Evolutionary conservation across 2,888 invertebrate species (phyloP), one percentile per base, ranked within the genome.

Genomic region (Acanthosoma haemorrhoidale): DNA sequence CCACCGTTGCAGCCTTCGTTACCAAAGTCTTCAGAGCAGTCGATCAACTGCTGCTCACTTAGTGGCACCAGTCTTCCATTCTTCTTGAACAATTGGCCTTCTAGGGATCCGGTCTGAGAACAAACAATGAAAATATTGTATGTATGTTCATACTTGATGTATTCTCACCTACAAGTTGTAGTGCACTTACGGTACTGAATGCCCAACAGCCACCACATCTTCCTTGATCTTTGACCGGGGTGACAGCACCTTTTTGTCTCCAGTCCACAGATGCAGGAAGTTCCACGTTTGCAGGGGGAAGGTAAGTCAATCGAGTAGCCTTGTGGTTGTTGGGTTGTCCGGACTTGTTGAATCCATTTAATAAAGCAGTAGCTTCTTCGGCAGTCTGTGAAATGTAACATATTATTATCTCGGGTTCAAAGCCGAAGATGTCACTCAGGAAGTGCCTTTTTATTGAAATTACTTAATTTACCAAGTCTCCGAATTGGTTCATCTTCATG

Each of bases 181-280:
- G n/a, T n/a, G n/a, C n/a, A 85, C 87, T 86, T 81, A 89, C 88
- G 18, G 91, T 83, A 77, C 93, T 93, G 85, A 96, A 96, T 59
- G 94, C 87, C 95, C 95, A 96, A 84, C 88, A 89, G 0, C 86
- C 86, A 18, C 88, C 88, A 78, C 87, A 88, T 21, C 84, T 83
- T 11, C 84, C 92, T 85, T 96, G 95, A 84, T 96, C 89, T 82
- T 96, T 95, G 75, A 96, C 83, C 1, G 84, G 86, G n/a, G 95
- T 95, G 72, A 96, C 95, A 73, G 92, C 92, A 59, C 94, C 94
- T 74, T 87, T 79, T 70, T 83, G 78, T 77, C 94, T 86, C 96
- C 96, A 96, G 82, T 96, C 94, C 66, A 94, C 88, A 57, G 82
- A 77, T 36, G 84, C 82, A 11, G 95, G 92, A 71, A 89, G 70